These are phyloP conservation scores for Pecten maximus DNA, from an alignment of 2,888 invertebrate species.

Conservation along the genomic window DNA sequence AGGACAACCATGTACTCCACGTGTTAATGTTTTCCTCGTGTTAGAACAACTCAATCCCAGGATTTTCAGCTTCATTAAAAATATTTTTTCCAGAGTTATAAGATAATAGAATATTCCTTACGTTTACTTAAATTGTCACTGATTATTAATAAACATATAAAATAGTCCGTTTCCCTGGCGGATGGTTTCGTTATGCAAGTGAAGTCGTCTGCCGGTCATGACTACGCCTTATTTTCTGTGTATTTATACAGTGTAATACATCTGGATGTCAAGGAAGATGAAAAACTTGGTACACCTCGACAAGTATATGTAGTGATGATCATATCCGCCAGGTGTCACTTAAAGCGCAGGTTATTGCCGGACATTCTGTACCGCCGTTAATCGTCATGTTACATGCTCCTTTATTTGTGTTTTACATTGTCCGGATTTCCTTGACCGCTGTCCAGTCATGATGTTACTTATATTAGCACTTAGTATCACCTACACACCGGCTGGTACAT, in stretches of 20 bases:
- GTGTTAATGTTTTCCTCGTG: background rate
- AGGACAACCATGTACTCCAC: background rate
- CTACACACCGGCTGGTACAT: no score
- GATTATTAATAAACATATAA: no score
- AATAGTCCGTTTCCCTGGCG: background rate
- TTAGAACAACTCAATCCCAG: background rate
- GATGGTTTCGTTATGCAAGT: background rate
- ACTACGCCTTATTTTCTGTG: background rate
- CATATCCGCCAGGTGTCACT: background rate
- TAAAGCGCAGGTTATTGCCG: background rate
- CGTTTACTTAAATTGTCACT: background rate
- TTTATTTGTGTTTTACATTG: background rate
- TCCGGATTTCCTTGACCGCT: background rate
- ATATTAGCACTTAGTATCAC: background rate
- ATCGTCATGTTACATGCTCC: background rate
- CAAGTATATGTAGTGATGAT: background rate
- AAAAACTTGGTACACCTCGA: background rate
- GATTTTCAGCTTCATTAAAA: background rate
- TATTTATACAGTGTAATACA: slow-evolving; percentile 7
- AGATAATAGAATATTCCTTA: no score
- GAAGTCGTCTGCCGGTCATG: background rate
- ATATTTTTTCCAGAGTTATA: background rate
- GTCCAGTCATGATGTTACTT: background rate
- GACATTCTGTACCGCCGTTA: background rate
- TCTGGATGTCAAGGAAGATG: background rate